Evolutionary conservation across 2,797 vertebrate species (phyloP).

Genomic region (Chiroxiphia lanceolata): DNA sequence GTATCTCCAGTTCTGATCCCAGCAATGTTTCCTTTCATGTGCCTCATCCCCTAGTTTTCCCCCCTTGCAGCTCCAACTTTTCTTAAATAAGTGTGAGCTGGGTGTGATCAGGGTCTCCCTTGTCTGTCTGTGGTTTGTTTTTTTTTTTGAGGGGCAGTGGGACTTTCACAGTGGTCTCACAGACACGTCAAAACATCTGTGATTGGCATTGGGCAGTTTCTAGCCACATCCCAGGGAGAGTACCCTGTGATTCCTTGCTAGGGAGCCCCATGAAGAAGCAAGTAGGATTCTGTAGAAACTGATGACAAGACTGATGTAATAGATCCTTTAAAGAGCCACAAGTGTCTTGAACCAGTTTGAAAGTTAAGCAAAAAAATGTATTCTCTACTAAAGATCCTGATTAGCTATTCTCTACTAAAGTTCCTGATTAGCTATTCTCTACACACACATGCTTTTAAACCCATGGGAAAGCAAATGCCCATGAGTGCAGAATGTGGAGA

Average conservation of each 20-base stretch:
- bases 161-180: neutral
- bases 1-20: neutral
- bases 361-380: neutral
- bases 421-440: neutral
- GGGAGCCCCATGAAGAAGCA: neutral
- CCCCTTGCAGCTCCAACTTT: neutral
- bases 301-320: neutral
- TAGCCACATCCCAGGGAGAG: neutral
- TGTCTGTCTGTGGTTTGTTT: neutral
- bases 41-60: neutral
- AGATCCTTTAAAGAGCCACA: neutral
- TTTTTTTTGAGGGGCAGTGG: accelerated
- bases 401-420: neutral
- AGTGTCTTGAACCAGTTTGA: neutral
- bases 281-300: neutral
- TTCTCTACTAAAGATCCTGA: neutral
- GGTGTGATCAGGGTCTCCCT: neutral
- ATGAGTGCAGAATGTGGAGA: neutral
- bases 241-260: neutral
- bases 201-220: neutral
- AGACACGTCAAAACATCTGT: neutral
- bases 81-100: neutral
- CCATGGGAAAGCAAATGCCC: neutral
- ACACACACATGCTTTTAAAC: neutral
- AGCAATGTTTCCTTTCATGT: neutral